A percentile compares a stretch with the other conserved stretches of the same genome.
These are phyloP conservation scores for Acronicta aceris DNA, from an alignment of 2,888 invertebrate genomes.

Conservation along the genomic window DNA sequence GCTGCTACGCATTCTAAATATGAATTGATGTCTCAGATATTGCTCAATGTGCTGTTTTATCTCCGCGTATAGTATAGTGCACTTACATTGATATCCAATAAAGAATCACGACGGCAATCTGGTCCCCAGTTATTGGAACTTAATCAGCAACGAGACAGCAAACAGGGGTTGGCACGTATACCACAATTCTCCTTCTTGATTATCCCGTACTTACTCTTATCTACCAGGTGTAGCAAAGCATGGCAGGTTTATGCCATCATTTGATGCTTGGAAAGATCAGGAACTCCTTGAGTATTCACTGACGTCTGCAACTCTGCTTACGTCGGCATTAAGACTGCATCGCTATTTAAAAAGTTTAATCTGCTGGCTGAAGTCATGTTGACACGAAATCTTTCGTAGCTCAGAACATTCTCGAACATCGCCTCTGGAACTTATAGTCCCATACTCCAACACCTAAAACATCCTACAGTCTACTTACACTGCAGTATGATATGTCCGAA, in stretches of 20 bases:
- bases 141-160: too few relatives aligned
- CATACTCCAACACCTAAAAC: neutral
- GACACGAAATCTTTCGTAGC: neutral
- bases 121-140: too few relatives aligned
- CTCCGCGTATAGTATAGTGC: too few relatives aligned
- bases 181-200: too few relatives aligned
- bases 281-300: neutral
- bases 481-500: constrained; percentile 95
- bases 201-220: neutral
- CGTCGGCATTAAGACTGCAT: neutral
- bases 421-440: neutral
- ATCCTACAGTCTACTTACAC: constrained; percentile 92
- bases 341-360: neutral
- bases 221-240: neutral
- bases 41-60: too few relatives aligned
- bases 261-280: neutral
- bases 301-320: neutral
- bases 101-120: too few relatives aligned
- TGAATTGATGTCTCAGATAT: too few relatives aligned
- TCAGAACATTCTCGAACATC: neutral
- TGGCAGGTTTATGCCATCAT: neutral
- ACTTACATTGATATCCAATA: too few relatives aligned
- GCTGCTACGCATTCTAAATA: too few relatives aligned
- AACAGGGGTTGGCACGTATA: too few relatives aligned
- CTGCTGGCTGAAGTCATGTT: neutral